phyloP scores from a whole-genome alignment of 2,888 invertebrate genomes.

The Zygaena filipendulae region DNA sequence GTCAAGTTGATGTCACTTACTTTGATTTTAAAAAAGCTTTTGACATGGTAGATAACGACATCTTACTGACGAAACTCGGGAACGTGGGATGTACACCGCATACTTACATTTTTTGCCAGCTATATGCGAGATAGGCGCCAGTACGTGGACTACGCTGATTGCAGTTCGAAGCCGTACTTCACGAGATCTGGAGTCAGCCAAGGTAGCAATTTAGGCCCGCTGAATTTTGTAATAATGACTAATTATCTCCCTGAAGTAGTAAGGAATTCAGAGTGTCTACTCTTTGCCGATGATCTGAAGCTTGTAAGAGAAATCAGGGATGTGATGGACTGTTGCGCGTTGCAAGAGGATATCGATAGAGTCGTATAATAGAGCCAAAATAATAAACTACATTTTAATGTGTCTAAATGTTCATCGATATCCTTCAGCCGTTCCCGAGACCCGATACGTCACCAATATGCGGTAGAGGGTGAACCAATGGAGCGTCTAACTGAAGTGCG shows the following conservation, averaged over 20 bases:
- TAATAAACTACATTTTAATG: background rate
- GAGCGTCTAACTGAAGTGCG: no score
- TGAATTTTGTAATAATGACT: conserved; percentile 7
- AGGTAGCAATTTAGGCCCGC: no score
- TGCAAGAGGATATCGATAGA: background rate
- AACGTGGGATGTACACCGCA: conserved; percentile 4
- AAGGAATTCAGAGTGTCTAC: background rate
- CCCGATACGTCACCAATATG: no score
- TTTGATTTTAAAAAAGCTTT: conserved; percentile 5
- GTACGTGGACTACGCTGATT: conserved; percentile 6
- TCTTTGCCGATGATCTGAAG: conserved; percentile 1
- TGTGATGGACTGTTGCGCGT: background rate
- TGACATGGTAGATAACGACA: no score
- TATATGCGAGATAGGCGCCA: conserved; percentile 6
- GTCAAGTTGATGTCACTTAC: conserved; percentile 2
- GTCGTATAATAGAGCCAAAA: background rate
- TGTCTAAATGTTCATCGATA: background rate
- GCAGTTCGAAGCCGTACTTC: conserved; percentile 5
- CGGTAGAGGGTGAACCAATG: no score
- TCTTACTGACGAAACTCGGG: no score
- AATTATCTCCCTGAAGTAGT: conserved; percentile 5
- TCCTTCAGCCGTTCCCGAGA: conserved; percentile 9
- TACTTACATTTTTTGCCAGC: conserved; percentile 6
- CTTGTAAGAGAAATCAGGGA: no score
- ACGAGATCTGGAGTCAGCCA: conserved; percentile 9